phyloP scores from a whole-genome alignment of 2,797 vertebrate species.

The Leptatherina wallacei region DNA sequence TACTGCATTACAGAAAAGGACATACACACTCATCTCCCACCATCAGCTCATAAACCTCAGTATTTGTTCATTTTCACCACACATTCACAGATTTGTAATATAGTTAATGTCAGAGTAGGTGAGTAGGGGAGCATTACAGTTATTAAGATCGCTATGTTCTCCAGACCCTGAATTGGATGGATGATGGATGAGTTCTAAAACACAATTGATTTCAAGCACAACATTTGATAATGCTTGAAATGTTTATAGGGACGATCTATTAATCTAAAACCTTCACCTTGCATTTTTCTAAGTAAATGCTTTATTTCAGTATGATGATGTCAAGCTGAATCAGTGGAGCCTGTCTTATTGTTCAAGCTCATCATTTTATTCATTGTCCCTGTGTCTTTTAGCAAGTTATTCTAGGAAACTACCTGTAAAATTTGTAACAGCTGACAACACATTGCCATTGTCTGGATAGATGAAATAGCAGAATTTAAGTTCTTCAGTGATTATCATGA shows the following conservation, averaged over 20 bases:
- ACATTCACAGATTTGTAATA: background rate
- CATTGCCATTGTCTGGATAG: slow-evolving; percentile 4
- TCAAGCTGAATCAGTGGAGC: slow-evolving; percentile 36
- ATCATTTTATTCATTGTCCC: slow-evolving; percentile 15
- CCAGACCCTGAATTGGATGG: too few species aligned
- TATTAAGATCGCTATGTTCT: background rate
- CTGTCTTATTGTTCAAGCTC: slow-evolving; percentile 19
- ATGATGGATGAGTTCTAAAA: background rate
- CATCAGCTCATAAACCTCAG: background rate
- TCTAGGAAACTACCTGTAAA: slow-evolving; percentile 5
- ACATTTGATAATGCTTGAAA: background rate
- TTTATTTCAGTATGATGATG: background rate
- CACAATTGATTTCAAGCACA: background rate
- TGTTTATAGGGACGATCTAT: background rate
- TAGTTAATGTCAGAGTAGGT: background rate
- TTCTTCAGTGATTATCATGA: slow-evolving; percentile 47
- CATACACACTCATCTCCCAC: background rate
- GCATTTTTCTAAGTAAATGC: background rate
- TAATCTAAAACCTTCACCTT: background rate
- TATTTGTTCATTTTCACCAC: background rate
- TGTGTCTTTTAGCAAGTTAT: slow-evolving; percentile 16
- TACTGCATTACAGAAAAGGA: background rate
- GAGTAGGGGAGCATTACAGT: background rate
- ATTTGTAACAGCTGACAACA: slow-evolving; percentile 36
- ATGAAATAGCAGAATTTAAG: slow-evolving; percentile 31